These are phyloP conservation scores for Napeogenes sylphis DNA, from an alignment of 2,888 invertebrate species.

Conservation along the genomic window DNA sequence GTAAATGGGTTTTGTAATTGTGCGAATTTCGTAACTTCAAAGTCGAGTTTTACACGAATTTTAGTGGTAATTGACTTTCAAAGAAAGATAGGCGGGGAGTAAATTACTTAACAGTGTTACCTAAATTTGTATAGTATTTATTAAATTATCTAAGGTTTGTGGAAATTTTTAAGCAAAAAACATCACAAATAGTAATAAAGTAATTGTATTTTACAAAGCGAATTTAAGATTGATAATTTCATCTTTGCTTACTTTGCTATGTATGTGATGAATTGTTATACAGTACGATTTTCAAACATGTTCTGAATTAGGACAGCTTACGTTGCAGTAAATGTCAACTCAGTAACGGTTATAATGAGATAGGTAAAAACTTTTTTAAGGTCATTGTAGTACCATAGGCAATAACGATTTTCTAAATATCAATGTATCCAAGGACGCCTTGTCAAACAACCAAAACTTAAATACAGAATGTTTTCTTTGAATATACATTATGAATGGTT, in stretches of 20 bases:
- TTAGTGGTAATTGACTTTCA: constrained; percentile 19
- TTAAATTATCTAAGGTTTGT: too few relatives aligned
- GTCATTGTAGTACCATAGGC: background rate
- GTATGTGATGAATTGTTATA: background rate
- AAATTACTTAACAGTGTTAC: background rate
- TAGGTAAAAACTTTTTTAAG: too few relatives aligned
- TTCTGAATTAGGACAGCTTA: background rate
- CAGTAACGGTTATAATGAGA: background rate
- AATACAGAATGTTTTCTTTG: background rate
- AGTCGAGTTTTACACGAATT: constrained; percentile 19
- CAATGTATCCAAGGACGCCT: background rate
- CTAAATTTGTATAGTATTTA: background rate
- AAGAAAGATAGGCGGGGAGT: constrained; percentile 1
- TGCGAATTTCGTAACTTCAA: constrained; percentile 30
- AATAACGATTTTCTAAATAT: background rate
- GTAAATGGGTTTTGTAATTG: constrained; percentile 34
- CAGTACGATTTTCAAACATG: background rate
- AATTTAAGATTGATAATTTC: too few relatives aligned
- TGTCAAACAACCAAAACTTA: background rate
- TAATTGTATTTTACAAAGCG: too few relatives aligned
- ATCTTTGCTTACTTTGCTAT: background rate
- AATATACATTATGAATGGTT: background rate
- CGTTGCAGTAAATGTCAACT: background rate
- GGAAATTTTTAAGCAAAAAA: too few relatives aligned
- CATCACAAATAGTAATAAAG: too few relatives aligned